phyloP scores from a whole-genome alignment of 1,140 invertebrate genomes.

The Meteorus sp. region DNA sequence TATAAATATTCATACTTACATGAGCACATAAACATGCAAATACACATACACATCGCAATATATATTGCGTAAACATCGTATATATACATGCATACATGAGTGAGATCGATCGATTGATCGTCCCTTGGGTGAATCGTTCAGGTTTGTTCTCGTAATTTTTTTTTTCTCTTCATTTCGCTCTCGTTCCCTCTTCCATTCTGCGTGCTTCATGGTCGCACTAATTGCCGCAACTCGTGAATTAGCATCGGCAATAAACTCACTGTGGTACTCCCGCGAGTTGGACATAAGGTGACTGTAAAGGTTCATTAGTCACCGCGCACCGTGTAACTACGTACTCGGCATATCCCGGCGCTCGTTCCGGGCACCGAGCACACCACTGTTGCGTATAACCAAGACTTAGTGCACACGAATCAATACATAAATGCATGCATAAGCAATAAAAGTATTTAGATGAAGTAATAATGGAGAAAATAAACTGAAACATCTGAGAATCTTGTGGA shows the following conservation, averaged over 20 bases:
- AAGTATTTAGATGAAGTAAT: too few relatives aligned
- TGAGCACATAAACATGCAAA: background rate
- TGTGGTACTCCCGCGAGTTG: slow-evolving; percentile 31
- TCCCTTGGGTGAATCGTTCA: slow-evolving; percentile 15
- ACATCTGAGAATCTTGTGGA: too few relatives aligned
- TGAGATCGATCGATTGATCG: too few relatives aligned
- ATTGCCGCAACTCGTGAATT: slow-evolving; percentile 37
- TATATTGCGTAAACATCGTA: too few relatives aligned
- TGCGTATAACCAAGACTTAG: too few relatives aligned
- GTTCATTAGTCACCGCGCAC: slow-evolving; percentile 37
- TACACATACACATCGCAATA: background rate
- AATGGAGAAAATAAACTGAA: too few relatives aligned
- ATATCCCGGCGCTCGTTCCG: too few relatives aligned
- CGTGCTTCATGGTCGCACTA: slow-evolving; percentile 19
- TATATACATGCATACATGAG: too few relatives aligned
- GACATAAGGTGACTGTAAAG: slow-evolving; percentile 40
- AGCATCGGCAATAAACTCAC: slow-evolving; percentile 40
- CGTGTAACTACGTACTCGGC: slow-evolving; percentile 35
- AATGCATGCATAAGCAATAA: too few relatives aligned
- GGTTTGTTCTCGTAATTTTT: background rate
- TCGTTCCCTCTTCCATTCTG: background rate
- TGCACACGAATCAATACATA: too few relatives aligned
- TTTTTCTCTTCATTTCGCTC: too few relatives aligned
- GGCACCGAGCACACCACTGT: too few relatives aligned
- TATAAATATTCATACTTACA: background rate